Evolutionary conservation across 2,113 vertebrate genomes (phyloP).

Genomic region (Solea senegalensis): DNA sequence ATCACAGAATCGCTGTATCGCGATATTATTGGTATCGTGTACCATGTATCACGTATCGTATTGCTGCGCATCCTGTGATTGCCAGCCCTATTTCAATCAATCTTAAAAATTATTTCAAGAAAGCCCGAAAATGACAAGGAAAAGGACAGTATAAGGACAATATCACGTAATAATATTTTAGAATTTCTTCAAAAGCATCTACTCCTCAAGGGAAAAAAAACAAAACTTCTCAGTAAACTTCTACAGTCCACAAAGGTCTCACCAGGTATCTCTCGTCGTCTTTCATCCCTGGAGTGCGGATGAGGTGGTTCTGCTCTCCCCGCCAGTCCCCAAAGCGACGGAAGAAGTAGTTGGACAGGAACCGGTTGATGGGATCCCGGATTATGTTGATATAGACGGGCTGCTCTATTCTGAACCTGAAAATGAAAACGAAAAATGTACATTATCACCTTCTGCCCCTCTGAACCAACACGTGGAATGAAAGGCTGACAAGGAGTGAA

Average conservation of each 20-base stretch:
- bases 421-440: neutral
- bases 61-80: no score
- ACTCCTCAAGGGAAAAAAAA: no score
- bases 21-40: no score
- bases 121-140: no score
- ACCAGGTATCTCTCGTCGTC: slow-evolving; percentile 98
- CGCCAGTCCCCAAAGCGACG: slow-evolving; percentile 98
- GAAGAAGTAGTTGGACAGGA: slow-evolving; percentile 99
- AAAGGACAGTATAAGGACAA: no score
- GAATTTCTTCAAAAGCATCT: no score
- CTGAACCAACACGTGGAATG: neutral
- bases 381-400: slow-evolving; percentile 99
- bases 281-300: slow-evolving; percentile 97
- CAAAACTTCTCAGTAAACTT: no score
- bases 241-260: slow-evolving; percentile 58
- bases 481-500: neutral
- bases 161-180: no score
- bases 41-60: no score
- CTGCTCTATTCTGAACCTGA: slow-evolving; percentile 95
- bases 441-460: neutral
- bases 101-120: no score
- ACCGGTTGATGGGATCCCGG: slow-evolving; percentile 94
- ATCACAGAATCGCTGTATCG: no score
- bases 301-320: slow-evolving; percentile 97
- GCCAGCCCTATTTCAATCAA: no score